phyloP scores from a whole-genome alignment of 2,797 vertebrate species.

The Trichosurus vulpecula region DNA sequence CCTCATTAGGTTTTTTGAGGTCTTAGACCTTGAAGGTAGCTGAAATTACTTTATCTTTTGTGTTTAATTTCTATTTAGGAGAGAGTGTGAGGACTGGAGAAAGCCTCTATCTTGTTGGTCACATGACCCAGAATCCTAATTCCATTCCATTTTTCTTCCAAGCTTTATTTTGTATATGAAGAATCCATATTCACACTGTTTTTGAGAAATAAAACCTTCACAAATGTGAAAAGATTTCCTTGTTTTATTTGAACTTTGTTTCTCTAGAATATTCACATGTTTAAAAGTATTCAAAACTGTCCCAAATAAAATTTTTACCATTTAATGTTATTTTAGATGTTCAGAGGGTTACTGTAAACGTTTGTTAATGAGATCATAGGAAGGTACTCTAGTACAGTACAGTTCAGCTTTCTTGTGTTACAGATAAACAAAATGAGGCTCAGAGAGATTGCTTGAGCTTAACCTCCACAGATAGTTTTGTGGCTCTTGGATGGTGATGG shows the following conservation, averaged over 20 bases:
- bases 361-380: background rate
- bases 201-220: slow-evolving; percentile 7
- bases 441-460: background rate
- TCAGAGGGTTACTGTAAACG: slow-evolving; percentile 24
- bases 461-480: background rate
- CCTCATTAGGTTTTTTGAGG: background rate
- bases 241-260: slow-evolving; percentile 25
- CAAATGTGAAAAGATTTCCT: background rate
- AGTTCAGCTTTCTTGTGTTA: background rate
- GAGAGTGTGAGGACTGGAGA: background rate
- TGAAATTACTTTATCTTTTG: background rate
- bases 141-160: background rate
- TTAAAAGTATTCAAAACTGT: background rate
- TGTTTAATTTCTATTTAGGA: background rate
- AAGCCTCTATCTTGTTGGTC: background rate
- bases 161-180: slow-evolving; percentile 29
- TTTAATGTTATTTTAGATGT: background rate
- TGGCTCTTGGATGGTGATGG: background rate
- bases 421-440: background rate
- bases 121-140: background rate
- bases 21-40: background rate
- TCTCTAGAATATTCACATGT: slow-evolving; percentile 3
- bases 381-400: background rate
- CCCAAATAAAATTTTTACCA: slow-evolving; percentile 12
- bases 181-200: background rate